phyloP scores from a whole-genome alignment of 2,113 vertebrate genomes.

The Genyomyrus donnyi region DNA sequence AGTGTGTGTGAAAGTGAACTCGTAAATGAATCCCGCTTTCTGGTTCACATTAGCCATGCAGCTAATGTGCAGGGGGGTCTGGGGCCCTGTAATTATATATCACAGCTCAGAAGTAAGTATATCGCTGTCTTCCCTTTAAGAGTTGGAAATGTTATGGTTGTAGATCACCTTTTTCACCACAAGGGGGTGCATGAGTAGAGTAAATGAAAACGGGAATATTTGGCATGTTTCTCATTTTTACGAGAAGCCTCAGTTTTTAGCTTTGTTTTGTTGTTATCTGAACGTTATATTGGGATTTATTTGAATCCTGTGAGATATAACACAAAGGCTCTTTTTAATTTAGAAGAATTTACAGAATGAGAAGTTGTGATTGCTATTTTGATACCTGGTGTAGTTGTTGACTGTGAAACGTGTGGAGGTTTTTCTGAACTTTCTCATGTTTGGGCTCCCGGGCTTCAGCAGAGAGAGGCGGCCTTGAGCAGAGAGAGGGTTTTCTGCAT shows the following conservation, averaged over 20 bases:
- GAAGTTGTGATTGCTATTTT: background rate
- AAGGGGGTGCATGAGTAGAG: slow-evolving; percentile 13
- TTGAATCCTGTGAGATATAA: background rate
- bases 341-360: background rate
- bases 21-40: background rate
- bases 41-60: background rate
- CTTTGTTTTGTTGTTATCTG: background rate
- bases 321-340: background rate
- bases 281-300: background rate
- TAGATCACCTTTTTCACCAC: background rate
- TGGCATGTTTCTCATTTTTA: background rate
- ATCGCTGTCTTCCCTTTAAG: background rate
- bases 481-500: background rate
- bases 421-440: background rate
- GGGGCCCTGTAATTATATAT: background rate
- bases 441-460: background rate
- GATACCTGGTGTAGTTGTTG: background rate
- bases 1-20: slow-evolving; percentile 16
- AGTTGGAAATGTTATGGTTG: background rate
- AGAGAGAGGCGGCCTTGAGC: background rate
- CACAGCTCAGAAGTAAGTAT: background rate
- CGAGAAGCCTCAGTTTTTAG: background rate
- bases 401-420: background rate
- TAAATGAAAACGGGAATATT: background rate
- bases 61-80: background rate